Evolutionary conservation across 64 coral and sea anemone genomes (phyloP).

Genomic region (Montipora sp.): DNA sequence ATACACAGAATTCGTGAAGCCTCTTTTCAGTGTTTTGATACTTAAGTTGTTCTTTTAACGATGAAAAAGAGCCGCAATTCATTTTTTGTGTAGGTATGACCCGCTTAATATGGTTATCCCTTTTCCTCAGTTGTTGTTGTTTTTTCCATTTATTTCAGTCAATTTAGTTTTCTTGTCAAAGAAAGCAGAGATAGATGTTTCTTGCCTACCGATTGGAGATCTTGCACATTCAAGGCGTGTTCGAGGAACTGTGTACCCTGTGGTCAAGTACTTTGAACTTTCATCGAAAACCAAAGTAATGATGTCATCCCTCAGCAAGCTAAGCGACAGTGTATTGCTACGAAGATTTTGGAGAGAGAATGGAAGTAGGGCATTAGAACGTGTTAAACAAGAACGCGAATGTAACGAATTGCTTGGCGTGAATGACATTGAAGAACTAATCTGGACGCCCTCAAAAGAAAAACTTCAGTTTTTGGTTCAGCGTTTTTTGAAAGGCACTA

Average conservation of each 20-base stretch:
- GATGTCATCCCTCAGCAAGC: not conserved
- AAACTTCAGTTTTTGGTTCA: conserved; percentile 3
- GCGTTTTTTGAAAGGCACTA: conserved; percentile 16
- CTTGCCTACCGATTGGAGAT: not conserved
- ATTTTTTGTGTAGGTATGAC: too few species aligned
- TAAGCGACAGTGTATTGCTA: conserved; percentile 18
- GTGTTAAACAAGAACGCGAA: not conserved
- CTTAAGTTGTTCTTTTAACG: too few species aligned
- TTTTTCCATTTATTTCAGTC: conserved; percentile 34
- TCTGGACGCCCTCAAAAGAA: conserved; percentile 38
- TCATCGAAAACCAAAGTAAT: conserved; percentile 28
- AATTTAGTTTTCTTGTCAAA: not conserved
- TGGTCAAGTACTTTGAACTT: conserved; percentile 39
- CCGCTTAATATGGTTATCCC: too few species aligned
- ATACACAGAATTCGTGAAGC: too few species aligned
- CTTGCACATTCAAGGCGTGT: not conserved
- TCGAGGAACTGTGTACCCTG: not conserved
- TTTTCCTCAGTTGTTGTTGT: too few species aligned
- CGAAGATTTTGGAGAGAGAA: conserved; percentile 45
- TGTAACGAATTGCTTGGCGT: not conserved
- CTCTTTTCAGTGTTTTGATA: too few species aligned
- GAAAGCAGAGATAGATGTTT: conserved; percentile 7
- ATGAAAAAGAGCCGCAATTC: too few species aligned
- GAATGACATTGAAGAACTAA: conserved; percentile 22
- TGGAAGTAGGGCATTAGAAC: conserved; percentile 9